A percentile compares a stretch with the other conserved stretches of the same genome.
These are phyloP conservation scores for Sepioteuthis lessoniana DNA, from an alignment of 2,888 invertebrate species.

Conservation along the genomic window DNA sequence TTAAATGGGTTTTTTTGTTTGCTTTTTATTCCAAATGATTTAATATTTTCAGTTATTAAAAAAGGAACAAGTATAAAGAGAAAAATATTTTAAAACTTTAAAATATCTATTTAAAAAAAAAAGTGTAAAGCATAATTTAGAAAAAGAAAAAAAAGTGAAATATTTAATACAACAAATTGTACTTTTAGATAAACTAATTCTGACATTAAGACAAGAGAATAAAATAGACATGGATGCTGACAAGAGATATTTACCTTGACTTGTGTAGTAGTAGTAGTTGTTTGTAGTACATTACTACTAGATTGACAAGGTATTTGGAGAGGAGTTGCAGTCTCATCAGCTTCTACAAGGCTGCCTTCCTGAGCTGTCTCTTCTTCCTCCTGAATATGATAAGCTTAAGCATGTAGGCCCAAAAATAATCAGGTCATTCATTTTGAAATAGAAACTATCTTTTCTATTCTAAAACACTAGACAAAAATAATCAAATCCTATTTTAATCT, in stretches of 20 bases:
- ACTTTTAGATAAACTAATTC: neutral
- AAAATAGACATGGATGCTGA: neutral
- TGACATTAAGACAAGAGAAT: neutral
- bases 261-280: constrained; percentile 33
- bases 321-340: constrained; percentile 11
- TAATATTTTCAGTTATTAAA: too few relatives aligned
- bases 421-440: neutral
- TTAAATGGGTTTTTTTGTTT: too few relatives aligned
- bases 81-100: too few relatives aligned
- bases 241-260: neutral
- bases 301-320: constrained; percentile 18
- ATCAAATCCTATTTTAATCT: neutral
- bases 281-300: neutral
- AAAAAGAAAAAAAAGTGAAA: too few relatives aligned
- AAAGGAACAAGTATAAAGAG: too few relatives aligned
- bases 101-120: too few relatives aligned
- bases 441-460: neutral
- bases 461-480: neutral
- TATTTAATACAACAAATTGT: too few relatives aligned
- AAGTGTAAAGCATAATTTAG: too few relatives aligned
- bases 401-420: neutral
- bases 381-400: constrained; percentile 33
- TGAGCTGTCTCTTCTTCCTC: neutral
- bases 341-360: constrained; percentile 17
- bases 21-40: too few relatives aligned